Evolutionary conservation across 2,113 vertebrate species (phyloP), one percentile per base, ranked within the genome.

Genomic region (Platysternon megacephalum): DNA sequence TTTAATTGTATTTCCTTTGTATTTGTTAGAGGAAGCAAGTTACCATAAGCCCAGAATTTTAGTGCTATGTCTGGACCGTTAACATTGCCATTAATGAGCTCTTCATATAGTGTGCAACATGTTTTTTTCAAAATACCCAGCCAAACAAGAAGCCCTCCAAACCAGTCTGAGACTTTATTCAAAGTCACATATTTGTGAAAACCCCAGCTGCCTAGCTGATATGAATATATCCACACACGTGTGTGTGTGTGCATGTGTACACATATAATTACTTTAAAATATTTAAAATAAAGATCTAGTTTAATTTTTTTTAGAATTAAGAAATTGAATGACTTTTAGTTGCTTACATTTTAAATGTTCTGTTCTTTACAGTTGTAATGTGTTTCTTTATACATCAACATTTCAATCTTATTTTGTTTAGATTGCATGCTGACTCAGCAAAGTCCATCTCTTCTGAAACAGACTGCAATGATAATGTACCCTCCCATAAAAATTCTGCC

Each of bases 401-500:
- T 80, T 92, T 88, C 39, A 35, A 95, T 96, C 85, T 92, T 68
- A 35, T 85, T 91, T 76, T 8, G 4, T 82, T 83, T 88, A 99
- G 99, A 98, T 97, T 98, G 84, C 99, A 98, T 3, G 94, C 98
- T 13, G 99, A 99, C 94, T 98, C 98, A 39, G 98, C 98, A 72
- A 99, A 99, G 97, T 98, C 99, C 97, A 98, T 98, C 97, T 99
- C 99, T 80, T 99, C 99, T 51, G 99, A 99, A 98, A 99, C 99
- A 82, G 99, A 99, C 99, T 99, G 99, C 98, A 99, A 99, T 26
- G 99, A 99, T 98, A 99, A 99, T 80, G 97, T 99, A 94, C 99
- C 99, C 82, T 98, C 98, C 82, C 99, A 99, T 96, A 99, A 99
- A 98, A 98, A 97, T 17, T 98, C 99, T 4, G 98, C 98, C 72